Base-by-base conservation (phyloP, 2,113 vertebrate genomes). In the Turnix velox region DNA sequence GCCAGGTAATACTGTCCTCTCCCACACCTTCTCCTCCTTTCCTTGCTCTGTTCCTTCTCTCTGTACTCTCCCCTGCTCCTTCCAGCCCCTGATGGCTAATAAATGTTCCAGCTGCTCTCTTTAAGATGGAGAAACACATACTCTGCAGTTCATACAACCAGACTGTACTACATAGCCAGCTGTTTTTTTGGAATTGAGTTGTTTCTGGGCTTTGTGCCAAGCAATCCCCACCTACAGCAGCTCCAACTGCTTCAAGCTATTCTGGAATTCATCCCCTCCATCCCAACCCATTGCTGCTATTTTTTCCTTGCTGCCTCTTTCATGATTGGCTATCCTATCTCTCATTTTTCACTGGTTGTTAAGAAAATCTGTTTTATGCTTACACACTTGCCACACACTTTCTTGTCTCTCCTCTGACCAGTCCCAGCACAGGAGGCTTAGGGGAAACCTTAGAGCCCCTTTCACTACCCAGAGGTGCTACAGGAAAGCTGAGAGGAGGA, bases 181-280 rank as follows among this genome's bases (percentile, higher is more conserved):
- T 94, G 84, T 62, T 61, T 61, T 52, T 57, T 54, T 65, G 62
- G 57, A 90, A 90, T 30, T 16, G 69, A 84, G 40, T 22, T 58
- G 73, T 71, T 72, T 52, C 31, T 54, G 61, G 90, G 87, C 87
- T 71, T 90, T 88, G 31, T 52, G 90, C 90, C 92, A 94, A 87
- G 66, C 31, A 72, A 37, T 35, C 51, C n/a, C 48, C 57, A 23
- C 46, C 66, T 66, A 25, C 9, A 9, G 66, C 92, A 90, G 62
- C 20, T 71, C 45, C 83, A 94, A 92, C 90, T 90, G 89, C 89
- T 89, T 66, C 43, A 17, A 63, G 82, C 8, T 93, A 71, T 79
- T 85, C 55, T 42, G 18, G 66, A 61, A 55, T 13, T 46, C 75
- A 39, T 59, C 49, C 54, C 33, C 55, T 13, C 51, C 75, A 39